Evolutionary conservation across 2,888 invertebrate genomes (phyloP).

Genomic region (Euplagia quadripunctaria): DNA sequence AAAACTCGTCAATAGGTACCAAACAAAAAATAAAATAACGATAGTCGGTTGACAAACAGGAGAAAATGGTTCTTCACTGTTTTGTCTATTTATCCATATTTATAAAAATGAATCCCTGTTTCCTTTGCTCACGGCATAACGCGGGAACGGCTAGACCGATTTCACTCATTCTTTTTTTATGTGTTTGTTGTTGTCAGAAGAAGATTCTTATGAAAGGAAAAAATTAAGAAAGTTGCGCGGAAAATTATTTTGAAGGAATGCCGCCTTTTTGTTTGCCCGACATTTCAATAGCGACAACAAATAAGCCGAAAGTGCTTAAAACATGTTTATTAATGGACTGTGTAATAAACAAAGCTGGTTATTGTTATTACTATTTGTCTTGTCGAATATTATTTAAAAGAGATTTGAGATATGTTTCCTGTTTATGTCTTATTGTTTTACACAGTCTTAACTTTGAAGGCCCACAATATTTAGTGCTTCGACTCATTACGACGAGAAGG

Average conservation of each 20-base stretch:
- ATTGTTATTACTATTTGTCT: slow-evolving; percentile 11
- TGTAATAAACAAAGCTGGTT: neutral
- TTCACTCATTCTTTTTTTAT: too few relatives aligned
- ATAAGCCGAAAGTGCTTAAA: neutral
- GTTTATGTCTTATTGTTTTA: neutral
- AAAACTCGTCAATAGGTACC: too few relatives aligned
- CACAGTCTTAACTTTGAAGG: neutral
- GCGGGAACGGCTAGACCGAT: too few relatives aligned
- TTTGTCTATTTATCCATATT: too few relatives aligned
- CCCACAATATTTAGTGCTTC: neutral
- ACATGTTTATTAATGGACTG: neutral
- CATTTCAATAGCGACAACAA: neutral
- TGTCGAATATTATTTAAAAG: neutral
- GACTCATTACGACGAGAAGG: neutral
- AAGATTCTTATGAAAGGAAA: too few relatives aligned
- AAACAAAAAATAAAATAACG: too few relatives aligned
- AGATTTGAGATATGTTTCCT: neutral
- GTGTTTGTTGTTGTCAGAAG: too few relatives aligned
- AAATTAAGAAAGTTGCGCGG: too few relatives aligned
- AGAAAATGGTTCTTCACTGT: too few relatives aligned
- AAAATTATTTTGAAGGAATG: neutral
- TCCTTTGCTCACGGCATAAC: too few relatives aligned
- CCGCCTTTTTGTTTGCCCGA: neutral
- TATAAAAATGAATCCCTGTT: too few relatives aligned
- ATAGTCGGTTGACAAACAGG: too few relatives aligned